Conservation (phyloP, 2,113 vertebrate genomes). For the Mastomys natalensis region DNA sequence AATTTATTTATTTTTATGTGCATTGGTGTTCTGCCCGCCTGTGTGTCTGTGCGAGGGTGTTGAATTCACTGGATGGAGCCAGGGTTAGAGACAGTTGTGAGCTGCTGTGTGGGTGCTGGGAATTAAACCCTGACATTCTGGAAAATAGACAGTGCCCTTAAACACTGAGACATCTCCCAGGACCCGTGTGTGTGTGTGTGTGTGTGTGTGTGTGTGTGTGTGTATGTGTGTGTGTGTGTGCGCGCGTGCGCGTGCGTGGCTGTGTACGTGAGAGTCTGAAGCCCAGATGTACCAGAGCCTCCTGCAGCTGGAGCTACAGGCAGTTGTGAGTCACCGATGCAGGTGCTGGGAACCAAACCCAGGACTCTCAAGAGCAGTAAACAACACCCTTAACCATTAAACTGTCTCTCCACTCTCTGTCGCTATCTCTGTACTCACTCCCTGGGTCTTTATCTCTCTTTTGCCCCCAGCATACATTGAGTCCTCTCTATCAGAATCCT, state of each 20-base stretch:
- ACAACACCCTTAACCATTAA: not conserved
- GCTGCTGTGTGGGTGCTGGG: not conserved
- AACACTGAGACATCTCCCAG: not conserved
- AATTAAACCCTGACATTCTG: not conserved
- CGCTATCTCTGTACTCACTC: not conserved
- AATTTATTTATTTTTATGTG: not conserved
- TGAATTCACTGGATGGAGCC: not conserved
- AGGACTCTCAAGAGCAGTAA: not conserved
- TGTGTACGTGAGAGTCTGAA: not conserved
- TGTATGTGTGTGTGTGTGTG: not conserved
- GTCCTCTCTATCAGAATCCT: not conserved
- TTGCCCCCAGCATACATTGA: not conserved
- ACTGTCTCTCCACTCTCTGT: too few relatives aligned
- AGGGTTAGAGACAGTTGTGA: not conserved
- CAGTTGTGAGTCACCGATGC: not conserved
- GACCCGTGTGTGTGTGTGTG: not conserved
- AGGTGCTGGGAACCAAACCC: not conserved
- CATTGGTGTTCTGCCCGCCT: not conserved
- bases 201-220: not conserved
- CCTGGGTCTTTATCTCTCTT: not conserved
- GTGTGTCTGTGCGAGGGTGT: not conserved
- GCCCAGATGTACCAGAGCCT: not conserved
- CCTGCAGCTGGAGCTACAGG: not conserved
- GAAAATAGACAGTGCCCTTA: not conserved
- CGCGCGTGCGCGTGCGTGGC: too few relatives aligned